Evolutionary conservation across 2,113 vertebrate species (phyloP).

Genomic region (human): DNA sequence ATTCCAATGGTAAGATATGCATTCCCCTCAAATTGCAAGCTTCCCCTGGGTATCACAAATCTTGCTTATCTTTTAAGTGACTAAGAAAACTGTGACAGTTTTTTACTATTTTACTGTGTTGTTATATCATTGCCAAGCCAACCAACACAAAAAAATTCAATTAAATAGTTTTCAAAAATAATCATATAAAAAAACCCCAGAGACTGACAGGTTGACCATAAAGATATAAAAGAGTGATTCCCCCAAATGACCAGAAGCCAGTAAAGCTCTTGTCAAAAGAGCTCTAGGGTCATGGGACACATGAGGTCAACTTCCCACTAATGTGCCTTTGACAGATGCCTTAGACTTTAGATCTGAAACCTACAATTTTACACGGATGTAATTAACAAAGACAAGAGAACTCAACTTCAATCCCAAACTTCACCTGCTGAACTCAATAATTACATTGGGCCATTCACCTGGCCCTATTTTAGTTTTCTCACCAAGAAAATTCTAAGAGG

Average conservation of each 20-base stretch:
- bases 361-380: background rate
- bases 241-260: background rate
- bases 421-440: background rate
- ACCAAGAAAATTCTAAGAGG: background rate
- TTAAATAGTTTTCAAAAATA: background rate
- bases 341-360: background rate
- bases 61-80: background rate
- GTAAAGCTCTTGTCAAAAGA: background rate
- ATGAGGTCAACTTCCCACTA: background rate
- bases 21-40: background rate
- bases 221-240: no score
- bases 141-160: slow-evolving; percentile 4
- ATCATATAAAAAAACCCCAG: background rate
- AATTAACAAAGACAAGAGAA: background rate
- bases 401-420: background rate
- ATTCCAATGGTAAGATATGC: background rate
- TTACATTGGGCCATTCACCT: background rate
- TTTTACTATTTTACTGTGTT: background rate
- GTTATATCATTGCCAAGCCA: background rate
- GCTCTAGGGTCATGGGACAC: background rate
- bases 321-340: background rate
- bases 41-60: background rate
- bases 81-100: background rate
- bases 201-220: background rate
- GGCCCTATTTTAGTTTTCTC: background rate